phyloP scores from a whole-genome alignment of 1,140 invertebrate species.

The Lamellibrachia luymesi region DNA sequence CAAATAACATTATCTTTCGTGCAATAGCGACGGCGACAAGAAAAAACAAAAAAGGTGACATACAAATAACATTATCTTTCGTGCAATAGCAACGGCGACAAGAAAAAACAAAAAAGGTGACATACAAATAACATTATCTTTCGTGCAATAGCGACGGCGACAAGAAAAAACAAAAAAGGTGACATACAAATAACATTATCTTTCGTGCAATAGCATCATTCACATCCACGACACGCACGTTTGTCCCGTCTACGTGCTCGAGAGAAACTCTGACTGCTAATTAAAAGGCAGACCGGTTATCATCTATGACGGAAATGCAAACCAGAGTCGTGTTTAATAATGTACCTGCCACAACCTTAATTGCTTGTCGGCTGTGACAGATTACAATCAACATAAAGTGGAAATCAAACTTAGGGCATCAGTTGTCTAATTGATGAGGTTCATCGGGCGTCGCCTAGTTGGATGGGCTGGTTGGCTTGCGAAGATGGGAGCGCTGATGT shows the following conservation, averaged over 20 bases:
- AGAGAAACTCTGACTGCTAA: not conserved
- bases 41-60: too few relatives aligned
- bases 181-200: too few relatives aligned
- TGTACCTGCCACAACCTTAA: not conserved
- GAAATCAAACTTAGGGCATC: not conserved
- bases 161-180: too few relatives aligned
- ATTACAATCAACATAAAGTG: not conserved
- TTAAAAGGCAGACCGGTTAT: not conserved
- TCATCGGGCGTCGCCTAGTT: not conserved
- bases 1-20: too few relatives aligned
- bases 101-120: too few relatives aligned
- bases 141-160: too few relatives aligned
- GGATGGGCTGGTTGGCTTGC: not conserved
- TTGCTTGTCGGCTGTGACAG: not conserved
- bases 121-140: too few relatives aligned
- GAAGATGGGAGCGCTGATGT: not conserved
- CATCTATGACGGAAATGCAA: not conserved
- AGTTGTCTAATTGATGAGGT: not conserved
- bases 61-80: too few relatives aligned
- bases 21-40: too few relatives aligned
- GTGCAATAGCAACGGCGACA: too few relatives aligned
- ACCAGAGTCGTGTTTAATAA: not conserved
- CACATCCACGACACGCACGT: not conserved
- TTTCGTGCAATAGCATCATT: not conserved
- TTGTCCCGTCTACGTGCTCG: not conserved